Percentiles rank a stretch among this genome's conserved stretches.
Evolutionary conservation across 2,797 vertebrate species (phyloP).

Genomic region (Halcyon badia): DNA sequence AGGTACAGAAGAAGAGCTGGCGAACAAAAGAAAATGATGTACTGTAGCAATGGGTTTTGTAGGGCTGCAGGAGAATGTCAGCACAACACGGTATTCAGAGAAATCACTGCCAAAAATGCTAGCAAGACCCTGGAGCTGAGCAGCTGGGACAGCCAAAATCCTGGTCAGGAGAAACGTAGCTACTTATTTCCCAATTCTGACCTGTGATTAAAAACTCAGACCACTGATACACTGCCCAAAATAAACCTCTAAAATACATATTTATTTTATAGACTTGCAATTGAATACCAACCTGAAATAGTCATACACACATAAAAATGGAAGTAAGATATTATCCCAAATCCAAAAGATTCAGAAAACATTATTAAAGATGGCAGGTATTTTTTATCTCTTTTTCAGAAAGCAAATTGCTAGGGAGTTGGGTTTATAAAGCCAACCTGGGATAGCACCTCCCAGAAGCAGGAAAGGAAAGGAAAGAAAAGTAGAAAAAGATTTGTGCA

Average conservation of each 20-base stretch:
- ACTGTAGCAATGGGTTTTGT: rapidly evolving
- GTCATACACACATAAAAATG: not conserved
- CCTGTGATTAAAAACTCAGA: not conserved
- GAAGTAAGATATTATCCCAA: not conserved
- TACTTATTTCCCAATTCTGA: not conserved
- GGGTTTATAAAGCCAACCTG: not conserved
- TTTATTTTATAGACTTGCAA: not conserved
- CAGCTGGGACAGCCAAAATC: not conserved
- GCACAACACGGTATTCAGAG: not conserved
- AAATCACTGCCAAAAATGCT: not conserved
- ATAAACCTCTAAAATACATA: not conserved
- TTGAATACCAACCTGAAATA: not conserved
- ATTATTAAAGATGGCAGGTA: not conserved
- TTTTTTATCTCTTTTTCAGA: not conserved
- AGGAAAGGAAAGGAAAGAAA: not conserved
- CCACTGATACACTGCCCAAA: not conserved
- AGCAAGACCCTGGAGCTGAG: not conserved
- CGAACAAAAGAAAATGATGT: rapidly evolving
- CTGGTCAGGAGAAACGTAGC: not conserved
- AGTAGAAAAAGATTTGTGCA: not conserved
- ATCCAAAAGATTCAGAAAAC: not conserved
- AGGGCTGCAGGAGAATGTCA: rapidly evolving
- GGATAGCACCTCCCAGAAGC: not conserved
- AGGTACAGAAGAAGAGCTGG: not conserved
- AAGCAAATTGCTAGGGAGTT: not conserved